These are phyloP conservation scores for Herminia tarsipennalis DNA, from an alignment of 2,888 invertebrate genomes.

Conservation along the genomic window DNA sequence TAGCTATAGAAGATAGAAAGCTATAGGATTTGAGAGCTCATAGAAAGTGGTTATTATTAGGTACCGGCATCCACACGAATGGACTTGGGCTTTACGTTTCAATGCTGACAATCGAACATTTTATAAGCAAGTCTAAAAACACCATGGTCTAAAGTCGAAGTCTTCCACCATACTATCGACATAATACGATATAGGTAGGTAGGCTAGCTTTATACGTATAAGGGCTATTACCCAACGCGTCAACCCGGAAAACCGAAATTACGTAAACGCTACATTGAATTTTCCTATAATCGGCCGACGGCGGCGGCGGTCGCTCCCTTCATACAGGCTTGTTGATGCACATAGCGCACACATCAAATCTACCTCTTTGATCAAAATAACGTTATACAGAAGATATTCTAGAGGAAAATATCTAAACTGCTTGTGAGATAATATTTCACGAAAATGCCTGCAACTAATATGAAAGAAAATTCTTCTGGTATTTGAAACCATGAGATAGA, in stretches of 20 bases:
- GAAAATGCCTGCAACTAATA: neutral
- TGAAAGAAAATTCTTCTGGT: neutral
- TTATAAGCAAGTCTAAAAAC: too few species aligned
- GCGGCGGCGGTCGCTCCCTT: constrained; percentile 13
- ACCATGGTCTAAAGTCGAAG: too few species aligned
- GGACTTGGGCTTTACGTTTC: too few species aligned
- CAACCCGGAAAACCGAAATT: constrained; percentile 81
- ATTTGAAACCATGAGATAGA: too few species aligned
- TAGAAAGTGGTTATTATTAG: too few species aligned
- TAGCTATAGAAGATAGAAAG: too few species aligned
- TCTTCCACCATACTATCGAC: neutral
- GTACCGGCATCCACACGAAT: too few species aligned
- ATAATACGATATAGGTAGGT: constrained; percentile 5
- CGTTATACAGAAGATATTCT: constrained; percentile 8
- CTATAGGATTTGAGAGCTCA: too few species aligned
- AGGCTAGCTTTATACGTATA: constrained; percentile 24
- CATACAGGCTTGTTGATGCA: constrained; percentile 22
- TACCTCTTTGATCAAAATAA: constrained; percentile 8
- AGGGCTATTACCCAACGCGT: constrained; percentile 69
- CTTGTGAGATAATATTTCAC: too few species aligned
- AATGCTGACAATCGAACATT: too few species aligned
- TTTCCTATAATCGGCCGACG: constrained; percentile 68
- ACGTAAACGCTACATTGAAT: constrained; percentile 79
- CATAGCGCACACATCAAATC: constrained; percentile 20
- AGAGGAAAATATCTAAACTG: neutral